Evolutionary conservation across 2,888 invertebrate species (phyloP).

Genomic region (Nezara viridula): DNA sequence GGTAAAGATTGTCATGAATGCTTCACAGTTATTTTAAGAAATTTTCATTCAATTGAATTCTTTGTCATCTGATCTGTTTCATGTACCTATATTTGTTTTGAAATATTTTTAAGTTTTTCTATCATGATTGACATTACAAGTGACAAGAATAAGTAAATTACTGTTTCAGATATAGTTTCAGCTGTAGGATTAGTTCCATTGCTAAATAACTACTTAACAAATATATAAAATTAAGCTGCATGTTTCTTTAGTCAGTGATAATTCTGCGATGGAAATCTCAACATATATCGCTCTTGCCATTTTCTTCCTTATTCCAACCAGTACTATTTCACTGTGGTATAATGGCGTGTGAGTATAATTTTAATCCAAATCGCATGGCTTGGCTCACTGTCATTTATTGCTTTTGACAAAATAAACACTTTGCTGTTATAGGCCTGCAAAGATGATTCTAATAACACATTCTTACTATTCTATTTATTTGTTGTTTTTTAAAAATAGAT

Average conservation of each 20-base stretch:
- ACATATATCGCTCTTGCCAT: conserved; percentile 58
- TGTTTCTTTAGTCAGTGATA: conserved; percentile 34
- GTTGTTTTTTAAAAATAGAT: background rate
- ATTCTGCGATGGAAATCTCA: conserved; percentile 48
- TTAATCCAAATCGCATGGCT: conserved; percentile 52
- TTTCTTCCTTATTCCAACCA: conserved; percentile 60
- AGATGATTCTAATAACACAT: background rate
- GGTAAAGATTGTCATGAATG: background rate
- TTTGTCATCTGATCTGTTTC: background rate
- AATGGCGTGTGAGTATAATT: conserved; percentile 63
- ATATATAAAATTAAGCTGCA: conserved; percentile 45
- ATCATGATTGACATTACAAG: background rate
- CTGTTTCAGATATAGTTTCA: conserved; percentile 58
- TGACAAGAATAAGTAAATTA: conserved; percentile 42
- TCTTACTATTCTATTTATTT: background rate
- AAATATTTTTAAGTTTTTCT: background rate
- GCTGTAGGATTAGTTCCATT: conserved; percentile 28
- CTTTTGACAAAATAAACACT: conserved; percentile 22
- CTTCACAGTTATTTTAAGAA: background rate
- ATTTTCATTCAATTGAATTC: background rate
- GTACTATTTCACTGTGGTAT: conserved; percentile 57
- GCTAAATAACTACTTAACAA: background rate
- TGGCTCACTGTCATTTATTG: background rate
- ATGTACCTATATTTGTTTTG: background rate
- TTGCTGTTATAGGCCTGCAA: background rate